phyloP scores from a whole-genome alignment of 2,888 invertebrate genomes.

The Mycalesis mineus region DNA sequence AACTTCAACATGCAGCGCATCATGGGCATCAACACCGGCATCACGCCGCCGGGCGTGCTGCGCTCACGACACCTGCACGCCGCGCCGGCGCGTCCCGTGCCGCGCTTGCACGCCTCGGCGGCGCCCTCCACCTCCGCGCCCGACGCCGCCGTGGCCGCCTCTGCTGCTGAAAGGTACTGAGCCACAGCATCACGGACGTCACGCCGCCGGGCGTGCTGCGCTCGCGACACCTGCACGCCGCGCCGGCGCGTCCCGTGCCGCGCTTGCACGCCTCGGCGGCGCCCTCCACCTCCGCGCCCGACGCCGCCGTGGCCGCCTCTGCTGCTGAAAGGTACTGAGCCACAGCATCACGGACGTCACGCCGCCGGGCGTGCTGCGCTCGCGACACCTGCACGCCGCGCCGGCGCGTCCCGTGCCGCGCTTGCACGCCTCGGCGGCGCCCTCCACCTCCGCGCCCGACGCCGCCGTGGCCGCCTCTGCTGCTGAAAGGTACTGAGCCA shows the following conservation, averaged over 20 bases:
- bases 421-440: slow-evolving; percentile 17
- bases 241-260: slow-evolving; percentile 24
- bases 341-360: slow-evolving; percentile 15
- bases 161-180: too few relatives aligned
- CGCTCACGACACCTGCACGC: slow-evolving; percentile 26
- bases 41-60: slow-evolving; percentile 48
- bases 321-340: too few relatives aligned
- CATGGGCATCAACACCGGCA: slow-evolving; percentile 71
- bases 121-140: slow-evolving; percentile 11
- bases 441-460: slow-evolving; percentile 11
- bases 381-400: slow-evolving; percentile 25
- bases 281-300: slow-evolving; percentile 11
- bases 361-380: slow-evolving; percentile 41
- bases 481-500: too few relatives aligned
- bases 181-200: too few relatives aligned
- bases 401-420: slow-evolving; percentile 25
- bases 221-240: slow-evolving; percentile 26
- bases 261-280: slow-evolving; percentile 20
- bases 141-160: slow-evolving; percentile 6
- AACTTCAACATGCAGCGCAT: slow-evolving; percentile 76
- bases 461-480: slow-evolving; percentile 1
- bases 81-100: slow-evolving; percentile 25
- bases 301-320: slow-evolving; percentile 3
- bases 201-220: slow-evolving; percentile 42
- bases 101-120: slow-evolving; percentile 21